phyloP scores from a whole-genome alignment of 2,797 vertebrate genomes.

The Acanthornis magna region DNA sequence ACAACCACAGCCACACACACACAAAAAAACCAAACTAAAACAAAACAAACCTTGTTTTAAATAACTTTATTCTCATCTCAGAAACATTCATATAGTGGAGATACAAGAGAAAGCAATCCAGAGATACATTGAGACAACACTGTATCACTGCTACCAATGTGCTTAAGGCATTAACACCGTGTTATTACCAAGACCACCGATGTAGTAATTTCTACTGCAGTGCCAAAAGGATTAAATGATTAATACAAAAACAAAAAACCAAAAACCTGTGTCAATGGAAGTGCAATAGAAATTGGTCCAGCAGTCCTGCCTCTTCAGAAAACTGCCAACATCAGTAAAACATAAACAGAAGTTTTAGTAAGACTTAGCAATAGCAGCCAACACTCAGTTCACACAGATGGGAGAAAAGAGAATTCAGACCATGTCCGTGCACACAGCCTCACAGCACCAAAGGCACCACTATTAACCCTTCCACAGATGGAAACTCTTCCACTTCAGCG shows the following conservation, averaged over 20 bases:
- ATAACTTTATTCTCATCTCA: background rate
- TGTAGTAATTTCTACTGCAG: background rate
- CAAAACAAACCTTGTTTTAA: background rate
- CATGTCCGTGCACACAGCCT: background rate
- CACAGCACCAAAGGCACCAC: background rate
- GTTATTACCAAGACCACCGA: background rate
- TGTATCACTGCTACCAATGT: background rate
- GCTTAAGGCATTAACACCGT: background rate
- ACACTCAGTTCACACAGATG: rapidly evolving
- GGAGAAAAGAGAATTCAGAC: background rate
- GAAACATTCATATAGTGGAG: background rate
- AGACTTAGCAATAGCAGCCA: background rate
- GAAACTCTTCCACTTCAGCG: background rate
- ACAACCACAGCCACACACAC: background rate
- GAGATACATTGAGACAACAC: rapidly evolving
- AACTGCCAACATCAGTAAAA: background rate
- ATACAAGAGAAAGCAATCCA: background rate
- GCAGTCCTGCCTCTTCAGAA: background rate
- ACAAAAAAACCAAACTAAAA: too few species aligned
- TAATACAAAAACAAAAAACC: background rate
- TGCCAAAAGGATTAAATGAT: background rate
- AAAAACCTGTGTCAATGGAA: background rate
- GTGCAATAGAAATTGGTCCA: background rate
- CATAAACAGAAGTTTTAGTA: background rate
- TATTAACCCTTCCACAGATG: background rate